phyloP scores from a whole-genome alignment of 30 jellyfish, hydroid and myxozoan genomes.

The Nemopilema nomurai region DNA sequence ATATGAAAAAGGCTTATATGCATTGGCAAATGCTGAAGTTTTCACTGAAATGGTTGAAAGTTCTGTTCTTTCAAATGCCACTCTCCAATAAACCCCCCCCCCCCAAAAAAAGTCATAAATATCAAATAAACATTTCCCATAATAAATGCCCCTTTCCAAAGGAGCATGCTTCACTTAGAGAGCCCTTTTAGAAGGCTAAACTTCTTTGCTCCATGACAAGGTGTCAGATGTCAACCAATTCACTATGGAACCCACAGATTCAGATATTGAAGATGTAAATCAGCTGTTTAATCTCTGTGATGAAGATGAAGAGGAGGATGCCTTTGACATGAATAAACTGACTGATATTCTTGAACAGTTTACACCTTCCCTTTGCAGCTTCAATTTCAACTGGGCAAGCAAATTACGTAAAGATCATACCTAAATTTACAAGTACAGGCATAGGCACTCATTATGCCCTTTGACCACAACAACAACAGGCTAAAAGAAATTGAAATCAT shows the following conservation, averaged over 20 bases:
- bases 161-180: background rate
- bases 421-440: too few species aligned
- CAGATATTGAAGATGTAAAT: constrained; percentile 13
- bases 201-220: constrained; percentile 13
- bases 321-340: too few species aligned
- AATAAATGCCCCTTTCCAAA: background rate
- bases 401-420: too few species aligned
- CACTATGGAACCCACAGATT: constrained; percentile 6
- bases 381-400: too few species aligned
- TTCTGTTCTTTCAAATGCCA: background rate
- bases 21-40: too few species aligned
- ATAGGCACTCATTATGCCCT: too few species aligned
- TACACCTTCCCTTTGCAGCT: too few species aligned
- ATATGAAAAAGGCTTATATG: too few species aligned
- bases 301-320: constrained; percentile 19
- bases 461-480: too few species aligned
- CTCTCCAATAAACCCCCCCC: background rate
- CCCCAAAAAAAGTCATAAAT: background rate
- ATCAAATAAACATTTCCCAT: background rate
- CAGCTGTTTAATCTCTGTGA: constrained; percentile 1
- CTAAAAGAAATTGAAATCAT: too few species aligned
- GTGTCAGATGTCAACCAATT: background rate
- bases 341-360: too few species aligned
- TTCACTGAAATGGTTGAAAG: too few species aligned
- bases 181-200: constrained; percentile 2